A percentile compares a stretch with the other conserved stretches of the same genome.
These are phyloP conservation scores for Machaerirhynchus nigripectus DNA, from an alignment of 2,113 vertebrate genomes.

Conservation along the genomic window DNA sequence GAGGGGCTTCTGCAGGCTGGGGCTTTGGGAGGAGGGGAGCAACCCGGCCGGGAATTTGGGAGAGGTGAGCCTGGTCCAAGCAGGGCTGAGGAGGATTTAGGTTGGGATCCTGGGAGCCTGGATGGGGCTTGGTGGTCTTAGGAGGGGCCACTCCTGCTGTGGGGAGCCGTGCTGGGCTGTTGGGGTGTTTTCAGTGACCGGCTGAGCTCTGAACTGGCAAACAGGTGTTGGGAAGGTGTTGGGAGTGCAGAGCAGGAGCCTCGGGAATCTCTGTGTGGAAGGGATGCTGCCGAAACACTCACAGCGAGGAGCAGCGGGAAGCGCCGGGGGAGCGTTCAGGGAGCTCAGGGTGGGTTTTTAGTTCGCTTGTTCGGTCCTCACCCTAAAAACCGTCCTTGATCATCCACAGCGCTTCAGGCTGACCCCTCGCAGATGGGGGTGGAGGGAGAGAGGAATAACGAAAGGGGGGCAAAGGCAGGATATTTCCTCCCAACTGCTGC, in stretches of 20 bases:
- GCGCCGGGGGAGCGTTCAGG: accelerated
- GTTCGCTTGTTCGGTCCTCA: background rate
- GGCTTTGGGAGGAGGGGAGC: background rate
- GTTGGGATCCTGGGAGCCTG: background rate
- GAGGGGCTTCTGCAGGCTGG: background rate
- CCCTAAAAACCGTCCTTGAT: background rate
- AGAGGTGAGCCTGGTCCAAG: background rate
- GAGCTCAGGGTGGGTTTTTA: background rate
- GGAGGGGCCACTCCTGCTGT: background rate
- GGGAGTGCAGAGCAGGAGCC: background rate
- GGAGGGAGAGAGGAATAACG: background rate
- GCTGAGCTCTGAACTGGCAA: background rate
- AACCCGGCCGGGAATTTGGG: background rate
- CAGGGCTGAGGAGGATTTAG: background rate
- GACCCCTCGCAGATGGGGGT: accelerated
- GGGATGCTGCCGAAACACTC: background rate
- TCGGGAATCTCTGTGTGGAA: background rate
- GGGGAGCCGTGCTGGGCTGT: accelerated
- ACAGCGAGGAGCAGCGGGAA: background rate
- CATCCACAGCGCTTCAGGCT: background rate
- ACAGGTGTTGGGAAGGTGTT: background rate
- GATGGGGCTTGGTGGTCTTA: background rate
- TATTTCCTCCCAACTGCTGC: background rate
- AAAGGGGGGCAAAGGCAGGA: background rate
- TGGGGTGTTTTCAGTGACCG: accelerated